phyloP scores from a whole-genome alignment of 2,113 vertebrate species.

The Psophia crepitans region DNA sequence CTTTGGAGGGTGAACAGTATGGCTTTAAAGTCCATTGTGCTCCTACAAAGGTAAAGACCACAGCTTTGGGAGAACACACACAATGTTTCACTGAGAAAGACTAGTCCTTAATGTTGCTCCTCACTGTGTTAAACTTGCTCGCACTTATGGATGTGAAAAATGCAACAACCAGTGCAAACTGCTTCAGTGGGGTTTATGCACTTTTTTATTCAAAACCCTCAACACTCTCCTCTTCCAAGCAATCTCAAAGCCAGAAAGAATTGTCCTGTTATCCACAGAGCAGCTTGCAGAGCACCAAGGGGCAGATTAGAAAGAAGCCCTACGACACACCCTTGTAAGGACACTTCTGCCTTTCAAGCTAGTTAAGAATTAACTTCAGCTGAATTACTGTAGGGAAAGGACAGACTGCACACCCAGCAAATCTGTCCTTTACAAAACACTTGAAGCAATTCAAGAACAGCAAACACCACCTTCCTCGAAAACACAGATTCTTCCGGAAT shows the following conservation, averaged over 20 bases:
- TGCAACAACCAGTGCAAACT: background rate
- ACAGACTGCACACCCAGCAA: background rate
- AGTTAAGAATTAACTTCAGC: background rate
- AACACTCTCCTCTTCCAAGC: background rate
- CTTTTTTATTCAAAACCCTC: background rate
- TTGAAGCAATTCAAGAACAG: background rate
- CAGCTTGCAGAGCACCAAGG: background rate
- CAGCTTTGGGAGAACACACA: background rate
- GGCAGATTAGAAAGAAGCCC: background rate
- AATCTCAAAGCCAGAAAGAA: background rate
- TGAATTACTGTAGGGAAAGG: background rate
- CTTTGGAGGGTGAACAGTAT: background rate
- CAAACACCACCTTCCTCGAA: conserved; percentile 1
- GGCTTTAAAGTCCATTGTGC: background rate
- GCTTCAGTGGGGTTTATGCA: background rate
- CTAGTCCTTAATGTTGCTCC: background rate
- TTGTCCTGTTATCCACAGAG: background rate
- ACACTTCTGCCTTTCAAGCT: background rate
- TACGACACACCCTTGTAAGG: background rate
- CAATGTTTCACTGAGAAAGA: background rate
- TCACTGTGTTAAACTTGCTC: background rate
- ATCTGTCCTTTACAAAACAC: background rate
- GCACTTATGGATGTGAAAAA: fast-evolving
- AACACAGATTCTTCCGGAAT: background rate
- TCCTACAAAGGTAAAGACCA: background rate